Percentiles rank a stretch among this genome's conserved stretches.
These are phyloP conservation scores for Eristalis pertinax DNA, from an alignment of 2,888 invertebrate genomes.

Conservation along the genomic window DNA sequence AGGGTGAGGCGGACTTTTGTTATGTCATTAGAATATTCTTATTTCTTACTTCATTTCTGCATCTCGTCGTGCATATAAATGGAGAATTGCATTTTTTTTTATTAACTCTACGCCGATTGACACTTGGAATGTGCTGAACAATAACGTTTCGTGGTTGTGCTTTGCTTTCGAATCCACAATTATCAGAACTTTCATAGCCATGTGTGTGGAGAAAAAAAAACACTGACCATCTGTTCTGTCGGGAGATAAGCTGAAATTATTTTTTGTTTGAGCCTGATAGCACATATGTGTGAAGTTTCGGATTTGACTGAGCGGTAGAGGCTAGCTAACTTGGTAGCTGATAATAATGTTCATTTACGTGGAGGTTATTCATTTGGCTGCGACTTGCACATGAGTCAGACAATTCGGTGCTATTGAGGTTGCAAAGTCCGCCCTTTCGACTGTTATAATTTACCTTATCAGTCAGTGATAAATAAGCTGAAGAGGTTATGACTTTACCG, in stretches of 20 bases:
- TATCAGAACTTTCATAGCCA: not conserved
- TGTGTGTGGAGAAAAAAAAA: not conserved
- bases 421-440: conserved; percentile 6
- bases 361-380: not conserved
- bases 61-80: conserved; percentile 19
- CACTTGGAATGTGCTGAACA: conserved; percentile 6
- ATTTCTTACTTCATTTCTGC: not conserved
- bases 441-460: not conserved
- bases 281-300: not conserved
- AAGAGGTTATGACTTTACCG: not conserved
- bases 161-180: not conserved
- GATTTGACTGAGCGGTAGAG: not conserved
- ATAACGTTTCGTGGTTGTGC: not conserved
- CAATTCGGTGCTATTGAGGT: not conserved
- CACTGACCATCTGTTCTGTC: not conserved
- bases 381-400: not conserved
- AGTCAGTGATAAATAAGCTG: not conserved
- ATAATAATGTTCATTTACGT: not conserved
- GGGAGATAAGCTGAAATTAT: not conserved
- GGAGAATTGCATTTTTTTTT: conserved; percentile 3
- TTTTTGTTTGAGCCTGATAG: not conserved
- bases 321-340: not conserved
- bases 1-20: conserved; percentile 3
- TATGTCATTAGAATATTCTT: conserved; percentile 15
- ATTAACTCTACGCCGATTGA: conserved; percentile 14